Conservation (phyloP, 1,140 invertebrate species). For the Ericerus pela region DNA sequence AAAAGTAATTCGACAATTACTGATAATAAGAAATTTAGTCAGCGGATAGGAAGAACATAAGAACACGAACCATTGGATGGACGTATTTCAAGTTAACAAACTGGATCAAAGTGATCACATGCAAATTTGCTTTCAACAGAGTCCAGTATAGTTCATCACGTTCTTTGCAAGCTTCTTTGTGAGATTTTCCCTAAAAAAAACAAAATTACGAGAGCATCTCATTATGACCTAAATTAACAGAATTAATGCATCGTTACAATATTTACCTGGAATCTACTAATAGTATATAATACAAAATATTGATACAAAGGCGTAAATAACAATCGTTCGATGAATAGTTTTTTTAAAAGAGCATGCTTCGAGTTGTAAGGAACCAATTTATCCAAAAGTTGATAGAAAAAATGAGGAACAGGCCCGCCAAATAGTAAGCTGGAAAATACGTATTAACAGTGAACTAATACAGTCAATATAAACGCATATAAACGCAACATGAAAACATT, state of each 20-base stretch:
- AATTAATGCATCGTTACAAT: slow-evolving; percentile 1
- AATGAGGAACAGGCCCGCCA: slow-evolving; percentile 54
- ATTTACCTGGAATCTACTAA: slow-evolving; percentile 46
- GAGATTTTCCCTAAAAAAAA: slow-evolving; percentile 41
- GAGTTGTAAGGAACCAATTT: slow-evolving; percentile 33
- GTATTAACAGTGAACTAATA: slow-evolving; percentile 6
- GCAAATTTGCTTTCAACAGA: slow-evolving; percentile 48
- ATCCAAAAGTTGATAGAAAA: slow-evolving; percentile 47
- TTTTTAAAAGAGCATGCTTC: slow-evolving; percentile 36
- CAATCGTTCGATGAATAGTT: slow-evolving; percentile 46
- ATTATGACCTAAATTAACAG: slow-evolving; percentile 1
- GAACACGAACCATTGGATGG: slow-evolving; percentile 46
- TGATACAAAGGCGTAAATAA: slow-evolving; percentile 52
- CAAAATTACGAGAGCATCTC: not conserved
- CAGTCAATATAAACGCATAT: not conserved
- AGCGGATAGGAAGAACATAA: not conserved
- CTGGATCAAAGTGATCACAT: slow-evolving; percentile 51
- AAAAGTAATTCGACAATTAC: not conserved
- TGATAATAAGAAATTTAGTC: not conserved
- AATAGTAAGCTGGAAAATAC: slow-evolving; percentile 43
- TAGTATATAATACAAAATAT: slow-evolving; percentile 47
- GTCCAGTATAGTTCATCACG: slow-evolving; percentile 42
- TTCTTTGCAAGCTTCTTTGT: slow-evolving; percentile 40
- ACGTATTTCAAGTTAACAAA: slow-evolving; percentile 51
- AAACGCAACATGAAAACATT: not conserved